phyloP scores from a whole-genome alignment of 1,140 invertebrate species.

The Leptopilina clavipes region DNA sequence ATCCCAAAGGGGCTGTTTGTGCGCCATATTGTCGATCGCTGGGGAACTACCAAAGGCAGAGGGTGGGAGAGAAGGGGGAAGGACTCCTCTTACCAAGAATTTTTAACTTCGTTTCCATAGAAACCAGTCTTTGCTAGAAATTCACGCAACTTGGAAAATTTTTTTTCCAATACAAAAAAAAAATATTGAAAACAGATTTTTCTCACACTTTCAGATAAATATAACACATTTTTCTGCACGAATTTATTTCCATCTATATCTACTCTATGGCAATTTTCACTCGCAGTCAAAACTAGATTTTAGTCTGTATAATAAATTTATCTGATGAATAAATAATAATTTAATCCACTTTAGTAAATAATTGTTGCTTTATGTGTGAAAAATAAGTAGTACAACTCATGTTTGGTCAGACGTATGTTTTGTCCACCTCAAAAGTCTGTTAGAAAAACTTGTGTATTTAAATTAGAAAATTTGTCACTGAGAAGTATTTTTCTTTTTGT shows the following conservation, averaged over 20 bases:
- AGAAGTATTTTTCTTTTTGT: too few species aligned
- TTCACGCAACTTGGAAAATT: conserved; percentile 2
- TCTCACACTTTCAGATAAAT: not conserved
- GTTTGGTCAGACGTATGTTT: not conserved
- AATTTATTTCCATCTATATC: too few species aligned
- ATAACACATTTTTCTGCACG: not conserved
- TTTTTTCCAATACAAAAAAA: not conserved
- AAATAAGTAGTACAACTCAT: not conserved
- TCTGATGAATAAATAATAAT: too few species aligned
- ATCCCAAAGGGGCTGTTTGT: conserved; percentile 26
- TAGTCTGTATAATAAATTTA: too few species aligned
- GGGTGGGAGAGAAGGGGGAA: too few species aligned
- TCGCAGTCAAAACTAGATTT: too few species aligned
- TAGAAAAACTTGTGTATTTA: too few species aligned
- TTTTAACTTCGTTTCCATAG: conserved; percentile 29
- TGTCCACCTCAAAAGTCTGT: too few species aligned
- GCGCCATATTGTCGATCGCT: conserved; percentile 20
- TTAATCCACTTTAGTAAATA: too few species aligned
- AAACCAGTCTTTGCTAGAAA: conserved; percentile 5
- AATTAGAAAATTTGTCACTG: too few species aligned
- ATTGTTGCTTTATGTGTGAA: too few species aligned
- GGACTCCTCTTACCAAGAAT: conserved; percentile 12
- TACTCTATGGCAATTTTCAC: too few species aligned
- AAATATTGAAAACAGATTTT: not conserved
- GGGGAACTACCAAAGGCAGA: not conserved